Conservation (phyloP, 2,797 vertebrate species). For the Periophthalmus magnuspinnatus region DNA sequence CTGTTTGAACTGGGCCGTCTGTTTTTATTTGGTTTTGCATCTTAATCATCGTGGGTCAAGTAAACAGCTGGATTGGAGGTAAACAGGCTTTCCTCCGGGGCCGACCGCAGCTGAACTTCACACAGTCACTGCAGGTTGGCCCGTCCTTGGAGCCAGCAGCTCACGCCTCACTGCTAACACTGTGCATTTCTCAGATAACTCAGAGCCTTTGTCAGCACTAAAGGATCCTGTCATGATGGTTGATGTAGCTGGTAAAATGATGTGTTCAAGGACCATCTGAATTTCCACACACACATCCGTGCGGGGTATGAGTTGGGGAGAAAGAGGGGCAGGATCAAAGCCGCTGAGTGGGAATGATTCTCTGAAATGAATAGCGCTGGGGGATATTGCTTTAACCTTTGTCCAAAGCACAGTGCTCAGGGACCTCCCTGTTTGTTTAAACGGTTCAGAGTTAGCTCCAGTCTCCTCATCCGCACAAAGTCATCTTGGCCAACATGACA, state of each 20-base stretch:
- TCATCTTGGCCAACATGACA: conserved; percentile 58
- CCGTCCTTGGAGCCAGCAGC: conserved; percentile 24
- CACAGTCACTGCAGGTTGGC: conserved; percentile 15
- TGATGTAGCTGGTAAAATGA: conserved; percentile 38
- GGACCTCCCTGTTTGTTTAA: conserved; percentile 81
- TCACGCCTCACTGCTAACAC: conserved; percentile 31
- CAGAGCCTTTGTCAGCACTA: conserved; percentile 21
- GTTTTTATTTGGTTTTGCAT: conserved; percentile 77
- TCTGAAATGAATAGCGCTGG: conserved; percentile 76
- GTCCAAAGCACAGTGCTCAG: conserved; percentile 71
- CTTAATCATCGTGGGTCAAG: conserved; percentile 80
- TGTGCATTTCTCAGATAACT: conserved; percentile 36
- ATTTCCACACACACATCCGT: conserved; percentile 52
- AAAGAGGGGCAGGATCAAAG: conserved; percentile 74
- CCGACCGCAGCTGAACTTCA: conserved; percentile 57
- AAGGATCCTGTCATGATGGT: conserved; percentile 36
- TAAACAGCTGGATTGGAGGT: conserved; percentile 75
- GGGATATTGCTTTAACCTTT: conserved; percentile 83
- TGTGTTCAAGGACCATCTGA: conserved; percentile 51
- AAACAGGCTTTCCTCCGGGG: conserved; percentile 75
- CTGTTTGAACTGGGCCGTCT: conserved; percentile 72
- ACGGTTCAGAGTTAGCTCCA: conserved; percentile 70
- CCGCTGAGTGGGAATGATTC: conserved; percentile 68
- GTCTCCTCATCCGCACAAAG: conserved; percentile 59
- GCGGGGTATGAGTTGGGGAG: conserved; percentile 50